Percentiles rank a stretch among this genome's conserved stretches.
phyloP scores from a whole-genome alignment of 2,797 vertebrate genomes.

The Sphaeramia orbicularis region DNA sequence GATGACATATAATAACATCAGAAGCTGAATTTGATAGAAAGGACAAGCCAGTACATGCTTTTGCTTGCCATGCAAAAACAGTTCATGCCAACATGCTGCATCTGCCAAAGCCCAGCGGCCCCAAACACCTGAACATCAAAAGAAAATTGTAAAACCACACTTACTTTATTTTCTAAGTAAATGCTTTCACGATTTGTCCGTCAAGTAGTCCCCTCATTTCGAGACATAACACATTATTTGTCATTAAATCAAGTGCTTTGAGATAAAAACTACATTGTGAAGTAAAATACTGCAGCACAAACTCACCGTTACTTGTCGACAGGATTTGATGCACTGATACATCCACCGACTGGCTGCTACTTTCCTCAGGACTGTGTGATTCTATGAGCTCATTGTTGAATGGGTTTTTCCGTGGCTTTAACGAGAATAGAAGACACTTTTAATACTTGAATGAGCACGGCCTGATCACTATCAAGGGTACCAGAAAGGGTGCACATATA shows the following conservation, averaged over 20 bases:
- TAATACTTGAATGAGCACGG: neutral
- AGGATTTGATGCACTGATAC: slow-evolving; percentile 55
- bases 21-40: slow-evolving; percentile 10
- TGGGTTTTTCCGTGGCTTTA: slow-evolving; percentile 90
- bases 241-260: slow-evolving; percentile 34
- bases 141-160: slow-evolving; percentile 54
- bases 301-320: slow-evolving; percentile 64
- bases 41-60: slow-evolving; percentile 37
- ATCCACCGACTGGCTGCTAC: slow-evolving; percentile 46
- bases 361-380: slow-evolving; percentile 45
- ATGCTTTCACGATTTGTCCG: slow-evolving; percentile 55
- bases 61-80: slow-evolving; percentile 51
- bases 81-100: slow-evolving; percentile 41
- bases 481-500: too few species aligned
- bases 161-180: slow-evolving; percentile 71
- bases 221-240: slow-evolving; percentile 59
- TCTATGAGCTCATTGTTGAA: slow-evolving; percentile 82
- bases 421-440: slow-evolving; percentile 34
- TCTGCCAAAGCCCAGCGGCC: slow-evolving; percentile 24
- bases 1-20: neutral
- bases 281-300: neutral
- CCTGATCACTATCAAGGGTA: too few species aligned
- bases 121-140: slow-evolving; percentile 40
- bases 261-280: neutral
- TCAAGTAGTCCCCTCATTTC: slow-evolving; percentile 55